Evolutionary conservation across 1,140 invertebrate species (phyloP).

Genomic region (Drosophila equinoxialis): DNA sequence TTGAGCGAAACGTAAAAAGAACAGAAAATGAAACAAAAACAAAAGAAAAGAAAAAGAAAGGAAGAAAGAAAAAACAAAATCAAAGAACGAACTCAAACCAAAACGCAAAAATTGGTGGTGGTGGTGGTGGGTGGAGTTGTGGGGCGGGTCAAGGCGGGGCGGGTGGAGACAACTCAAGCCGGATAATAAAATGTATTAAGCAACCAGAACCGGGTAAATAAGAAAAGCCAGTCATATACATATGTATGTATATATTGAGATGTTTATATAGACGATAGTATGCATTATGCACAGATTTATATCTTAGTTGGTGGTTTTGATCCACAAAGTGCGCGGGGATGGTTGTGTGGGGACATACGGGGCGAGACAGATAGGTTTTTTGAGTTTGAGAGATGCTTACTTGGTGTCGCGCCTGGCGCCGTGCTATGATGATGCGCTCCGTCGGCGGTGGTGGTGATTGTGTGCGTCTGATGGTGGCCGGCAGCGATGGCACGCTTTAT

Average conservation of each 20-base stretch:
- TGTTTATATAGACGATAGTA: background rate
- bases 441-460: conserved; percentile 74
- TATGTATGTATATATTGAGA: background rate
- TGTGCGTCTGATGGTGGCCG: conserved; percentile 82
- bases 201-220: conserved; percentile 63
- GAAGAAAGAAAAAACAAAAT: conserved; percentile 37
- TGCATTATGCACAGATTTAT: conserved; percentile 6
- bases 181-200: conserved; percentile 39
- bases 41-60: conserved; percentile 35
- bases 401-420: conserved; percentile 78
- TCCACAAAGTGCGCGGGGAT: conserved; percentile 23
- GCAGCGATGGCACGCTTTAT: conserved; percentile 86
- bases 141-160: background rate
- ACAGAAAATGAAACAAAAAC: conserved; percentile 62
- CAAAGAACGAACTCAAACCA: conserved; percentile 51
- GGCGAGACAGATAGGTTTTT: conserved; percentile 6
- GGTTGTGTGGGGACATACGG: background rate
- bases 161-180: conserved; percentile 21
- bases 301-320: conserved; percentile 19
- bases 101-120: conserved; percentile 20
- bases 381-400: conserved; percentile 70
- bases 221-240: conserved; percentile 35
- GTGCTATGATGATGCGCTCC: conserved; percentile 71
- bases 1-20: conserved; percentile 61
- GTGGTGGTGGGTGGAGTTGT: too few relatives aligned